Evolutionary conservation across 2,888 invertebrate genomes (phyloP).

Genomic region (Cosmopolites sordidus): DNA sequence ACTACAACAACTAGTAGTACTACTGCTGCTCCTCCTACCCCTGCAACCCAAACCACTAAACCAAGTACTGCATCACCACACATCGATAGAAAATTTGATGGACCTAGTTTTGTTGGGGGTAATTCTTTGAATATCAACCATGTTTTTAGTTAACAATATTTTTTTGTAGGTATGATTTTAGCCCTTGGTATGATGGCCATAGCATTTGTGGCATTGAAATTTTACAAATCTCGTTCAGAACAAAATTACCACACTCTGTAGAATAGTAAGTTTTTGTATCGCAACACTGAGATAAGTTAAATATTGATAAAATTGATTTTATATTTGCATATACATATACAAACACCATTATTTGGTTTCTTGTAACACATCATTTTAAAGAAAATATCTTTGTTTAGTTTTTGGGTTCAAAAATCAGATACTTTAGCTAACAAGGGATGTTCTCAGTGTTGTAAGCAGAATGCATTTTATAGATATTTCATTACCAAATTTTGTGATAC

Average conservation of each 20-base stretch:
- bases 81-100: conserved; percentile 55
- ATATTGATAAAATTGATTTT: no score
- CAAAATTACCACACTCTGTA: conserved; percentile 86
- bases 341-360: no score
- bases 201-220: conserved; percentile 78
- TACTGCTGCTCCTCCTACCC: conserved; percentile 26
- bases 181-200: conserved; percentile 75
- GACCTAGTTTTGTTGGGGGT: conserved; percentile 78
- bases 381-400: no score
- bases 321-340: no score
- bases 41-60: conserved; percentile 9
- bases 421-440: no score
- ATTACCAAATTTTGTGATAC: no score
- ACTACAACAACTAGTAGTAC: conserved; percentile 35
- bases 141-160: background rate
- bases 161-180: conserved; percentile 58
- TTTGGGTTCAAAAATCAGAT: no score
- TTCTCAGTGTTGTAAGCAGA: no score
- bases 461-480: no score
- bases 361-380: no score
- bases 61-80: conserved; percentile 29
- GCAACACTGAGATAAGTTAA: background rate
- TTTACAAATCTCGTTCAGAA: conserved; percentile 81
- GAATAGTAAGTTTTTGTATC: conserved; percentile 38
- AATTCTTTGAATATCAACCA: conserved; percentile 1